Conservation (phyloP, 2,797 vertebrate species). For the Simalia tracyae region DNA sequence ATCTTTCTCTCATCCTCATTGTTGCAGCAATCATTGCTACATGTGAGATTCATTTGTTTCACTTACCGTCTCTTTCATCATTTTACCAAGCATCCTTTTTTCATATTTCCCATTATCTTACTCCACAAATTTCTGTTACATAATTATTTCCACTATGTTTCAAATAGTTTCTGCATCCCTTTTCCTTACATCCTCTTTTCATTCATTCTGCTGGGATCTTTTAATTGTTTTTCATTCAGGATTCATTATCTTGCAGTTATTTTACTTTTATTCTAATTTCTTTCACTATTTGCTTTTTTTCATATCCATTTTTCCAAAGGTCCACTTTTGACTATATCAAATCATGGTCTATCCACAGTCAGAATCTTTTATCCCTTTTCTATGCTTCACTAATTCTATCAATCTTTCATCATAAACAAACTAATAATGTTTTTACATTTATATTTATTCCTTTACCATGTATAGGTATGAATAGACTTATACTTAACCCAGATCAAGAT, state of each 20-base stretch:
- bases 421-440: background rate
- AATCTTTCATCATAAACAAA: background rate
- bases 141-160: background rate
- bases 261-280: background rate
- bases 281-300: background rate
- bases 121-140: background rate
- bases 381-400: background rate
- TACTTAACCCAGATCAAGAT: background rate
- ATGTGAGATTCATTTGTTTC: background rate
- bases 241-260: background rate
- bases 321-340: background rate
- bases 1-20: background rate
- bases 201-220: background rate
- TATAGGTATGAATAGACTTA: background rate
- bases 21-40: background rate
- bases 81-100: background rate
- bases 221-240: background rate
- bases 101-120: background rate
- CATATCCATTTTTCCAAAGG: background rate
- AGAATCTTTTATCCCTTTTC: background rate
- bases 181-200: background rate
- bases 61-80: background rate
- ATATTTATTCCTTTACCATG: background rate
- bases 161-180: background rate
- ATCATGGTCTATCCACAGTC: background rate